phyloP scores from a whole-genome alignment of 2,113 vertebrate genomes.

The Holacanthus passer region DNA sequence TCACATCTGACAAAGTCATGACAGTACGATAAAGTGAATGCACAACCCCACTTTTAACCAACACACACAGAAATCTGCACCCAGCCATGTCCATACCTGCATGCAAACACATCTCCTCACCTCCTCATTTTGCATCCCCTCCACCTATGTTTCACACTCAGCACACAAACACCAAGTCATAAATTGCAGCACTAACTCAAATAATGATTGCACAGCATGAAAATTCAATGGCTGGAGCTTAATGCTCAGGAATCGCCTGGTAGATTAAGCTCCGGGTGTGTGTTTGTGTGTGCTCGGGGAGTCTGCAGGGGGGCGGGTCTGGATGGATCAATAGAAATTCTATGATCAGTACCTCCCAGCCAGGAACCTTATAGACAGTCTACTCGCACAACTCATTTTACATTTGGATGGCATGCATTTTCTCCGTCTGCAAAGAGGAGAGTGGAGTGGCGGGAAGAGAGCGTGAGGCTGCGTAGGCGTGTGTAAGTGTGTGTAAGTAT shows the following conservation, averaged over 20 bases:
- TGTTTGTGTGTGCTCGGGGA: conserved; percentile 38
- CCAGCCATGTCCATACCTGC: neutral
- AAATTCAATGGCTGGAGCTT: conserved; percentile 65
- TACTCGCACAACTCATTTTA: conserved; percentile 65
- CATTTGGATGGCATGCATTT: conserved; percentile 77
- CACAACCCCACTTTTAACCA: conserved; percentile 15
- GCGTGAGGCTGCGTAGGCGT: conserved; percentile 7
- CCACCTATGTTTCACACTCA: conserved; percentile 44
- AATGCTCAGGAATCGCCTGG: conserved; percentile 63
- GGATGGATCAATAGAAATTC: conserved; percentile 68
- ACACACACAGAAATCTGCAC: conserved; percentile 9
- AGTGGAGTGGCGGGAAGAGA: conserved; percentile 46
- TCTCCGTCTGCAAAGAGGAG: conserved; percentile 59
- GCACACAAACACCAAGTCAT: conserved; percentile 66
- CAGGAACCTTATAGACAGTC: conserved; percentile 54
- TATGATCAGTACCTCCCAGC: conserved; percentile 70
- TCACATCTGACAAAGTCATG: conserved; percentile 29
- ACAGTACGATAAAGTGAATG: conserved; percentile 21
- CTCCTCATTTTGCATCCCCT: conserved; percentile 22
- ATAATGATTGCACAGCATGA: conserved; percentile 70
- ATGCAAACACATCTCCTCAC: conserved; percentile 20
- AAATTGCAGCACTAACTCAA: conserved; percentile 77
- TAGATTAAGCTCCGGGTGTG: conserved; percentile 70
- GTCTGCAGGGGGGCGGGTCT: conserved; percentile 7
- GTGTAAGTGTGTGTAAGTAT: conserved; percentile 21